Evolutionary conservation across 2,797 vertebrate species (phyloP), one percentile per base, ranked within the genome.

Genomic region (Smutsia gigantea): DNA sequence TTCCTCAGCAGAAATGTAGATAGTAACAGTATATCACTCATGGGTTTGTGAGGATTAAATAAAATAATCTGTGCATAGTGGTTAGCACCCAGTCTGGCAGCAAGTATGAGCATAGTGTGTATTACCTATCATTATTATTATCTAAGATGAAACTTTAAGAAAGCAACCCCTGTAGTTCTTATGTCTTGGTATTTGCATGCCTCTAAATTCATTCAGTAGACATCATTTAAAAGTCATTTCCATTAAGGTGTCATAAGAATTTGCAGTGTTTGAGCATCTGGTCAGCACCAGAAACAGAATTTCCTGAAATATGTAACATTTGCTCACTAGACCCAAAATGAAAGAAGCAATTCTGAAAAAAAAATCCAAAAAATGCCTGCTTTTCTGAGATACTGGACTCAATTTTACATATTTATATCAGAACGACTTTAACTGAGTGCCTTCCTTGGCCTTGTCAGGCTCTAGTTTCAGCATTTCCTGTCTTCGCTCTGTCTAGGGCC

Each of bases 241-340:
- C 55, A 91, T 64, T 19, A 17, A 71, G 14, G 31, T 42, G 63
- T 71, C 21, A 64, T n/a, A 85, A 83, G 42, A 88, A 9, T 84
- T 88, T 37, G 85, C 69, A 34, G 74, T 89, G 71, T 84, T 75
- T 75, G 79, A 78, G 42, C 74, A 42, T 57, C 55, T 86, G n/a
- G 61, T n/a, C 21, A 66, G 27, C 42, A 61, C 18, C 86, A 91
- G 77, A 89, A 87, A 91, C 39, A 85, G 63, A 89, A 72, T 94
- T 94, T 94, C 68, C 71, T 79, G 51, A 93, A 93, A 92, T 85
- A 34, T 69, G 6, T 93, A 81, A 86, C 69, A 72, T 82, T 92
- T 96, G 18, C 9, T 92, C 4, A 19, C 77, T 87, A 69, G 29
- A 5, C 4, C 53, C 49, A 37, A 87, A 95, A 92, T 94, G 64